These are phyloP conservation scores for Drosophila melanocephala DNA, from an alignment of 2,888 invertebrate genomes.

Conservation along the genomic window DNA sequence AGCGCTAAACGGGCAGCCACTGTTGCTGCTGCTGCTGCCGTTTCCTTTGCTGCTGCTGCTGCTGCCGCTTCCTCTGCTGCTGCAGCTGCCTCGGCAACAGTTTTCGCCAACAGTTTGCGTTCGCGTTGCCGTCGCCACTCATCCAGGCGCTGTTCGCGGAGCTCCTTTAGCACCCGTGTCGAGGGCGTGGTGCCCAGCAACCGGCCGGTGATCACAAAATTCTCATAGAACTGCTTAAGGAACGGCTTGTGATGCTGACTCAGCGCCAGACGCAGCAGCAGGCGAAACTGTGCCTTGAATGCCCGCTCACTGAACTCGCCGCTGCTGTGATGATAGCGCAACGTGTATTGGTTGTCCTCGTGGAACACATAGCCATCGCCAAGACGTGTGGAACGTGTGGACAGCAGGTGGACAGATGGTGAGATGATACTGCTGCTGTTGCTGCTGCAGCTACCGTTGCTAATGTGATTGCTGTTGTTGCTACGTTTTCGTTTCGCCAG, in stretches of 20 bases:
- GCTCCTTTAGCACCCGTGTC: slow-evolving; percentile 72
- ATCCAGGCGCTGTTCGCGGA: slow-evolving; percentile 73
- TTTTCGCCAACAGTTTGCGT: slow-evolving; percentile 56
- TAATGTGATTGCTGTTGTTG: slow-evolving; percentile 48
- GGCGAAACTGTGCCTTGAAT: slow-evolving; percentile 84
- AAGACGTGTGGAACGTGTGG: slow-evolving; percentile 39
- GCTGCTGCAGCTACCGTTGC: slow-evolving; percentile 16
- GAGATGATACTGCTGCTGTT: slow-evolving; percentile 28
- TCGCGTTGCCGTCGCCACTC: slow-evolving; percentile 77
- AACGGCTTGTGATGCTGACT: slow-evolving; percentile 84
- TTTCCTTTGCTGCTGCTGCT: slow-evolving; percentile 12
- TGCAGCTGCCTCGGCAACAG: slow-evolving; percentile 28
- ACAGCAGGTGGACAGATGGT: slow-evolving; percentile 13
- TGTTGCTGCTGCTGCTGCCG: slow-evolving; percentile 14
- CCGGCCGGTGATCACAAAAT: slow-evolving; percentile 82
- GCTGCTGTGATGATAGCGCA: slow-evolving; percentile 83
- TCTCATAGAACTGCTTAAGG: slow-evolving; percentile 83
- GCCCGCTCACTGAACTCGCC: slow-evolving; percentile 84
- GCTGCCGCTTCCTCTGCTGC: slow-evolving; percentile 21
- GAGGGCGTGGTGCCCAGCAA: slow-evolving; percentile 82
- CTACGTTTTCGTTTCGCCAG: slow-evolving; percentile 59
- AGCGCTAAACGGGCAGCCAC: slow-evolving; percentile 1
- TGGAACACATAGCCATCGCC: slow-evolving; percentile 83
- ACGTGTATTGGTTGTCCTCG: slow-evolving; percentile 80
- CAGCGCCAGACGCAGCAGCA: slow-evolving; percentile 82